phyloP scores from a whole-genome alignment of 1,140 invertebrate genomes.

The Microplitis mediator region DNA sequence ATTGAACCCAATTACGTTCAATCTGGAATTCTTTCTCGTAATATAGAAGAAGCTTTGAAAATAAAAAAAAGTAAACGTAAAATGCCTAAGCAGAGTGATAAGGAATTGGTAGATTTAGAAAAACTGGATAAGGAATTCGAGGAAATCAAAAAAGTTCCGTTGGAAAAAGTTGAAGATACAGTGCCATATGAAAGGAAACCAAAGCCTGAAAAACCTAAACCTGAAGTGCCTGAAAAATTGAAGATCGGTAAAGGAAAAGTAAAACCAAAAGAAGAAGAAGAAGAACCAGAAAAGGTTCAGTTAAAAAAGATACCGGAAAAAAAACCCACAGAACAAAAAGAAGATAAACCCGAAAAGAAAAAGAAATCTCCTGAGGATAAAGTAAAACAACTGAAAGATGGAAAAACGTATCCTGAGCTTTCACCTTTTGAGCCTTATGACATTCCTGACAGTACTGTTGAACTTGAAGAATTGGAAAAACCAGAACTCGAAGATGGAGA shows the following conservation, averaged over 20 bases:
- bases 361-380: neutral
- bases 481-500: slow-evolving; percentile 20
- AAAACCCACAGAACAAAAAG: slow-evolving; percentile 20
- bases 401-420: slow-evolving; percentile 31
- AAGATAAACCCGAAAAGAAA: slow-evolving; percentile 22
- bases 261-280: slow-evolving; percentile 32
- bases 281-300: slow-evolving; percentile 32
- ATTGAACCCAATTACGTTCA: slow-evolving; percentile 38
- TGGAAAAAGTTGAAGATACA: slow-evolving; percentile 42
- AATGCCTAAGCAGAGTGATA: slow-evolving; percentile 41
- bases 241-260: slow-evolving; percentile 39
- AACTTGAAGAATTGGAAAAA: slow-evolving; percentile 27
- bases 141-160: slow-evolving; percentile 52
- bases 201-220: slow-evolving; percentile 24
- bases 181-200: slow-evolving; percentile 26
- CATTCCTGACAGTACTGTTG: slow-evolving; percentile 29
- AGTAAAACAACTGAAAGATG: slow-evolving; percentile 20
- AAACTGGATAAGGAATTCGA: slow-evolving; percentile 39
- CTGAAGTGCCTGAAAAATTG: slow-evolving; percentile 31
- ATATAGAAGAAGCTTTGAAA: slow-evolving; percentile 50
- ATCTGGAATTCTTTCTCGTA: slow-evolving; percentile 49
- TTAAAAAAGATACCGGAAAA: slow-evolving; percentile 24
- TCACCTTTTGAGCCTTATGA: slow-evolving; percentile 34
- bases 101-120: slow-evolving; percentile 36
- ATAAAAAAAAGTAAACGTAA: slow-evolving; percentile 46